Base-by-base conservation (phyloP, 2,113 vertebrate genomes). In the Crotalus helleri region DNA sequence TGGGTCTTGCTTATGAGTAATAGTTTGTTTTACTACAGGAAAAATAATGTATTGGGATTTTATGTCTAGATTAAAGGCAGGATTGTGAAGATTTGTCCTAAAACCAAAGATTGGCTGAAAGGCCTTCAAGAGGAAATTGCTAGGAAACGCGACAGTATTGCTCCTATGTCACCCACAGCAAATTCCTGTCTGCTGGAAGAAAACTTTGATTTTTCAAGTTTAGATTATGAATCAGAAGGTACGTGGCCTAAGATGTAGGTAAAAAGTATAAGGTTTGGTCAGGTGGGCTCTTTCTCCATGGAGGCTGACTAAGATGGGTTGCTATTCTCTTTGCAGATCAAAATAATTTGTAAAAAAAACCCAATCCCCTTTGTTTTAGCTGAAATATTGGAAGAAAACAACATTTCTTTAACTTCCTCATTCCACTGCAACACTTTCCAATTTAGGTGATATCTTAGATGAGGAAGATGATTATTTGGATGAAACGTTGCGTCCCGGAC, bases 161-260 rank as follows among this genome's bases (percentile, higher is more conserved):
- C 64, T 8, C 95, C 97, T 0, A 39, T 97, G 96, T 98, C 98
- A 5, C 98, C 98, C 69, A 98, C 97, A 0, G 98, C 98, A 96
- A 98, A 97, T 54, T 98, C 98, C 29, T 97, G 95, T 69, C 93
- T 98, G 92, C 94, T 98, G 87, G 98, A 98, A 94, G 98, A 98
- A 94, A 98, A 95, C 91, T 98, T 98, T 53, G 98, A 98, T 94
- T 98, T 98, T 90, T 96, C 97, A 0, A 98, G 96, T 94, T 94
- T 98, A 88, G 98, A 98, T 93, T 98, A 98, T 74, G 98, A 98
- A 29, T 98, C 97, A 0, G 98, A 98, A 97, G 98, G 98, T 98
- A 19, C 91, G 96, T 89, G 26, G 3, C 23, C 61, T 4, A 39
- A 55, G 61, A 92, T 61, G 23, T 91, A 53, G 90, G 64, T 7